A percentile compares a stretch with the other conserved stretches of the same genome.
Evolutionary conservation across 2,113 vertebrate species (phyloP).

Genomic region (Chaetodon trifascialis): DNA sequence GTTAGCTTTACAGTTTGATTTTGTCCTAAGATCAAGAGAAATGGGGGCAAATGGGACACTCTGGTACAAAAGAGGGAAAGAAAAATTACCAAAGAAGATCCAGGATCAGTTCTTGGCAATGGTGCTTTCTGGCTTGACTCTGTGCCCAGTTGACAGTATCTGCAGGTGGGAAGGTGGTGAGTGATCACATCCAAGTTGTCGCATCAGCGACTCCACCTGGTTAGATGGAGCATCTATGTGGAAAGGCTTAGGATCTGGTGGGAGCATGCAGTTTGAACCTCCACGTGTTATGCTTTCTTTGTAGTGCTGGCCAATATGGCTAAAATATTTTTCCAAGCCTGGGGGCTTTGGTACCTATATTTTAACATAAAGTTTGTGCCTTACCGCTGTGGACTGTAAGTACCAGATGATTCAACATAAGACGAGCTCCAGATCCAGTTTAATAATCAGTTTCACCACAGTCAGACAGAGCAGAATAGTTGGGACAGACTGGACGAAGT

Average conservation of each 20-base stretch:
- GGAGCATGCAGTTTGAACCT: neutral
- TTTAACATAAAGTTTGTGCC: neutral
- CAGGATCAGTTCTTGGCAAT: neutral
- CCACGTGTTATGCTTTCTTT: neutral
- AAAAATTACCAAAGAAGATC: no score
- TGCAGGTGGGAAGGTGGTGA: neutral
- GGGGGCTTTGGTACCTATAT: neutral
- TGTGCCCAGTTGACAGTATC: neutral
- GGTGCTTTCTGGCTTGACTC: neutral
- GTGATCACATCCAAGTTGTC: constrained; percentile 16
- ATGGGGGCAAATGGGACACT: neutral
- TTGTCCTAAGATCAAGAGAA: neutral
- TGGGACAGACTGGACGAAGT: neutral
- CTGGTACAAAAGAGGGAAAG: neutral
- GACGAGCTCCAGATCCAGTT: neutral
- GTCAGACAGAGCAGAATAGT: neutral
- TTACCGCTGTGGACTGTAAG: no score
- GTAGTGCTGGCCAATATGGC: neutral
- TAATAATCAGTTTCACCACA: neutral
- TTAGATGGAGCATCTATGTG: neutral
- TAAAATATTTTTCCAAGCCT: neutral
- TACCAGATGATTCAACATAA: neutral
- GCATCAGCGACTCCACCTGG: neutral
- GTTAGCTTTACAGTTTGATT: neutral
- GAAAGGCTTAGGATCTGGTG: neutral